Base-by-base conservation (phyloP, 2,797 vertebrate genomes). In the Acrocephalus scirpaceus region DNA sequence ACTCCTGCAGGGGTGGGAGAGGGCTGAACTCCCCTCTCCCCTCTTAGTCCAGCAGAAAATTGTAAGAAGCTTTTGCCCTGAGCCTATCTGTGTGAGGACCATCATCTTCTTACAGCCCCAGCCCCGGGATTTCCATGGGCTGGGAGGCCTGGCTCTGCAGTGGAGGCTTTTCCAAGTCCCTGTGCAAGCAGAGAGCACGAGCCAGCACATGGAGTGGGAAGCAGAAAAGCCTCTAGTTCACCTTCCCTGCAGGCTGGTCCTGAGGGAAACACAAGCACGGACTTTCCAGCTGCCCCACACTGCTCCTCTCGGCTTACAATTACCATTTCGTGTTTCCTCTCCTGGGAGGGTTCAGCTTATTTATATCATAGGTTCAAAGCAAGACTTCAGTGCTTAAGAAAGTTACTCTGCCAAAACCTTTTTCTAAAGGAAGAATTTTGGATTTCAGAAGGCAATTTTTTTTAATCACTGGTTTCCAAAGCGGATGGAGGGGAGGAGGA, bases 361-460 rank as follows among this genome's bases (percentile, higher is more conserved):
- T 83, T 71, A 15, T 32, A 54, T 11, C 69, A 34, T 0, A 64
- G 48, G 23, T 60, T 53, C 56, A 56, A 87, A 64, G 66, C 12
- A 4, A 54, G 16, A 67, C 25, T 10, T n/a, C 34, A n/a, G 62
- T 7, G 25, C 47, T 64, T 73, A 50, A 61, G 34, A 40, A 61
- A 13, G 29, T 12, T 77, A 10, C 32, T 85, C 34, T 61, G 60
- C 73, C 83, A 79, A 86, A 86, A 47, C 15, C 11, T 62, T 77
- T 75, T 76, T 67, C 40, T 20, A 56, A 29, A 32, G 71, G 44
- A 87, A 88, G 58, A 77, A 53, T 15, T 34, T 51, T 50, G 58
- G 38, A 58, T 90, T 92, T 71, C 54, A 48, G 45, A 95, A 44
- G 2, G 11, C n/a, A 34, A 71, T 80, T 92, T 92, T 92, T 93